A percentile compares a stretch with the other conserved stretches of the same genome.
These are phyloP conservation scores for Cherax quadricarinatus DNA, from an alignment of 1,140 invertebrate species.

Conservation along the genomic window DNA sequence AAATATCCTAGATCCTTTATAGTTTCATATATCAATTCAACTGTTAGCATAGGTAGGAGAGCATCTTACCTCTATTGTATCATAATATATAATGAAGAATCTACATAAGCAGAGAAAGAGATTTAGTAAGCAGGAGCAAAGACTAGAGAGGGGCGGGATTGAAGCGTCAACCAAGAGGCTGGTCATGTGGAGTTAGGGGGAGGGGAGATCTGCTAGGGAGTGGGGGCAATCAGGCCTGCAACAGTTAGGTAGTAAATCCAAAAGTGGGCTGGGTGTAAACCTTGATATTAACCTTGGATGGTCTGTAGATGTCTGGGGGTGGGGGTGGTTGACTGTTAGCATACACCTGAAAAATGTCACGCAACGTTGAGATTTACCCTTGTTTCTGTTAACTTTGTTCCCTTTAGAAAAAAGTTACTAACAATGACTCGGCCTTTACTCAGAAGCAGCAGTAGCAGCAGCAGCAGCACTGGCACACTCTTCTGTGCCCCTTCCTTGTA, in stretches of 20 bases:
- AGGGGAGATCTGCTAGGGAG: constrained; percentile 55
- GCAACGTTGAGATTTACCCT: constrained; percentile 60
- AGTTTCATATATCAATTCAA: constrained; percentile 18
- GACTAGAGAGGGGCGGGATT: constrained; percentile 35
- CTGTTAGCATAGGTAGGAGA: constrained; percentile 48
- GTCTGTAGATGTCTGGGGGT: constrained; percentile 73
- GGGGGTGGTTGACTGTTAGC: constrained; percentile 73
- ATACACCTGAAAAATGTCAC: constrained; percentile 72
- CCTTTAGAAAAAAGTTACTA: constrained; percentile 15
- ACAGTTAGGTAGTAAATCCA: constrained; percentile 64
- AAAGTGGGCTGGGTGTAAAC: constrained; percentile 59
- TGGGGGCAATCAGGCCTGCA: constrained; percentile 57
- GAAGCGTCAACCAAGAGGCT: constrained; percentile 27
- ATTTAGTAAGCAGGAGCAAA: constrained; percentile 29
- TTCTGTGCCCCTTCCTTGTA: constrained; percentile 2
- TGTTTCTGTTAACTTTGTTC: neutral
- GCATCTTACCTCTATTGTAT: constrained; percentile 60
- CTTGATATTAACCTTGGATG: constrained; percentile 73
- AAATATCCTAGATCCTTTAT: neutral
- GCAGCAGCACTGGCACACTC: neutral
- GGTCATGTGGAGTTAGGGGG: constrained; percentile 22
- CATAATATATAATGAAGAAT: constrained; percentile 33
- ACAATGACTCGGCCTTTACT: constrained; percentile 19
- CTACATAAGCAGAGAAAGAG: neutral
- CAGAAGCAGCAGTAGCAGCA: constrained; percentile 9